Conservation (phyloP, 2,113 vertebrate species). For the Melanerpes aurifrons region DNA sequence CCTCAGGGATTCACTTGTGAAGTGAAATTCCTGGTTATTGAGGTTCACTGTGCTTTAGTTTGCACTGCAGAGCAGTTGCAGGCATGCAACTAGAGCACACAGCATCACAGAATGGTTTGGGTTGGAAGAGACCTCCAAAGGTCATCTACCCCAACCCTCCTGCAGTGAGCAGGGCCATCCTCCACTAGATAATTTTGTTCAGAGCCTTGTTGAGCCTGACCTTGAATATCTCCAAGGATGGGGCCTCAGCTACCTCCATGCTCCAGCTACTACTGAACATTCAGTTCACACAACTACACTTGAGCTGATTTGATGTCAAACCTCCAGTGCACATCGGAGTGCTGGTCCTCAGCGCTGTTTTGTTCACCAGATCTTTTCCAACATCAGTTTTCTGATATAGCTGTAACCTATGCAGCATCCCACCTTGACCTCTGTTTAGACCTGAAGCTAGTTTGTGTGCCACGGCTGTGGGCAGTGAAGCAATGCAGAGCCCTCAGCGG, state of each 20-base stretch:
- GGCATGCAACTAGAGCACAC: not conserved
- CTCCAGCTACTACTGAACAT: not conserved
- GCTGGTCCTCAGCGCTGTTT: not conserved
- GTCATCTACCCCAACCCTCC: too few relatives aligned
- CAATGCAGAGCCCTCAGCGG: not conserved
- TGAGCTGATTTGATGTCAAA: not conserved
- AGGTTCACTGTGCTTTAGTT: not conserved
- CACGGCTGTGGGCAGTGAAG: fast-evolving
- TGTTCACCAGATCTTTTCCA: not conserved
- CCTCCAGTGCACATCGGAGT: fast-evolving
- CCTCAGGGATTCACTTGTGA: not conserved
- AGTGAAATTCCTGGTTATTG: not conserved
- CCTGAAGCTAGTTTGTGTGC: not conserved
- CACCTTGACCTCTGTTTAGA: not conserved
- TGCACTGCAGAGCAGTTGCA: not conserved
- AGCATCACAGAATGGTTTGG: too few relatives aligned
- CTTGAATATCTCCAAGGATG: too few relatives aligned
- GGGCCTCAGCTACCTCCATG: too few relatives aligned
- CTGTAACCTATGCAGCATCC: too few relatives aligned
- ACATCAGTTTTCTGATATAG: not conserved
- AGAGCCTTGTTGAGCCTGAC: too few relatives aligned
- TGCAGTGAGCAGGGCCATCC: too few relatives aligned
- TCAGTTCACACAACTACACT: not conserved
- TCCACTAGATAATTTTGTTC: too few relatives aligned
- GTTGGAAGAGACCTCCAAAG: too few relatives aligned